phyloP scores from a whole-genome alignment of 2,888 invertebrate species.

The Drosophila borealis region DNA sequence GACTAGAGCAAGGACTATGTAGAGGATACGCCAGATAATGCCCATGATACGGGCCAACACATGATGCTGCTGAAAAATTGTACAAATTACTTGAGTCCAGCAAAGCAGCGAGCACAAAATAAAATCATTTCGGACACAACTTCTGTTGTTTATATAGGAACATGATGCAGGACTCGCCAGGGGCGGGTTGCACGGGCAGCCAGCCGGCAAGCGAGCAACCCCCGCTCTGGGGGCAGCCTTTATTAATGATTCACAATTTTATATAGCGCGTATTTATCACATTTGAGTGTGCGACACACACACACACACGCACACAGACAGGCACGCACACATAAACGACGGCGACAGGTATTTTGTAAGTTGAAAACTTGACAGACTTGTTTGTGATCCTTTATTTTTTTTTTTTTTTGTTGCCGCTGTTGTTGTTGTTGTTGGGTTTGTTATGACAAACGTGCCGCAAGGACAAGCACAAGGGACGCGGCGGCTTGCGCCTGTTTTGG shows the following conservation, averaged over 20 bases:
- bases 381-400: constrained; percentile 75
- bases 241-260: constrained; percentile 82
- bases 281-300: constrained; percentile 64
- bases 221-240: constrained; percentile 51
- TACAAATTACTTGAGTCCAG: constrained; percentile 74
- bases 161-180: constrained; percentile 18
- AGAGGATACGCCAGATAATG: constrained; percentile 53
- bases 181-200: constrained; percentile 7
- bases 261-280: constrained; percentile 74
- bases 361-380: constrained; percentile 83
- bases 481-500: constrained; percentile 54
- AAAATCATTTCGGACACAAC: constrained; percentile 64
- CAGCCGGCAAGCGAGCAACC: constrained; percentile 43
- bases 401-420: constrained; percentile 35
- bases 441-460: constrained; percentile 65
- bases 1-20: constrained; percentile 32
- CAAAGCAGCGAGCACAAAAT: constrained; percentile 52
- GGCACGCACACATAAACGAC: constrained; percentile 32
- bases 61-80: constrained; percentile 81
- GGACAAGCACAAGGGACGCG: constrained; percentile 44
- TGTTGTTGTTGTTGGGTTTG: constrained; percentile 43
- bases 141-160: constrained; percentile 68
- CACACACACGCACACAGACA: constrained; percentile 21
- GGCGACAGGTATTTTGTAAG: constrained; percentile 78
- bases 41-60: constrained; percentile 65